These are phyloP conservation scores for Cynocephalus volans DNA, from an alignment of 2,113 vertebrate species.

Conservation along the genomic window DNA sequence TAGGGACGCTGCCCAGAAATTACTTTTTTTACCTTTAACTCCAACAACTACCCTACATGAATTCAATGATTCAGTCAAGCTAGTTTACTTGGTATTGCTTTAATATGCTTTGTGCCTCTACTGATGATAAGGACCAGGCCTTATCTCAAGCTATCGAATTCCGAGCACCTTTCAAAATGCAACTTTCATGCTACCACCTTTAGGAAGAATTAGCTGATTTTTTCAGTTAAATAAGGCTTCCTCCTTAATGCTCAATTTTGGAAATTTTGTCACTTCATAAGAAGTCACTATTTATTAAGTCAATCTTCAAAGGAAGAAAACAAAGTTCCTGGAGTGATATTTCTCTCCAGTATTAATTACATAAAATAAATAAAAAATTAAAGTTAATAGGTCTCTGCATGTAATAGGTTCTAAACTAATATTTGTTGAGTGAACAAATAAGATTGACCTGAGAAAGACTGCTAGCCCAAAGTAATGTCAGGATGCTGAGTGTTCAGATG, in stretches of 20 bases:
- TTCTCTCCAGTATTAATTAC: background rate
- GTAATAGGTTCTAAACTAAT: background rate
- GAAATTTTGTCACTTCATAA: background rate
- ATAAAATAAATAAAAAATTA: background rate
- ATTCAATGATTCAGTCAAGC: background rate
- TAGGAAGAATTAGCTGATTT: background rate
- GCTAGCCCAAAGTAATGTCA: background rate
- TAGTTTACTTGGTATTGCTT: background rate
- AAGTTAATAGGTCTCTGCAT: background rate
- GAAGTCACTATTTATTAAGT: background rate
- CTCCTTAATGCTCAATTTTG: background rate
- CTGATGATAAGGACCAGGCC: background rate
- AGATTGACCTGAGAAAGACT: background rate
- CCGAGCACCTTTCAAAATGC: background rate
- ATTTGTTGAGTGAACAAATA: slow-evolving; percentile 31
- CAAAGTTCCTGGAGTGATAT: background rate
- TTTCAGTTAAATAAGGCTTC: background rate
- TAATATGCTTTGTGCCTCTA: background rate
- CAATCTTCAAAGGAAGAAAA: background rate
- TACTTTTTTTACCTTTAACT: background rate
- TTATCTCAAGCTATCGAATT: background rate
- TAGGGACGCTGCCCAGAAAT: background rate
- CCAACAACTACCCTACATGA: background rate
- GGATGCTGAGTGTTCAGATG: background rate
- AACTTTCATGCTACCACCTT: background rate